Percentiles rank a stretch among this genome's conserved stretches.
Evolutionary conservation across 2,888 invertebrate species (phyloP).

Genomic region (Cephus runcator): DNA sequence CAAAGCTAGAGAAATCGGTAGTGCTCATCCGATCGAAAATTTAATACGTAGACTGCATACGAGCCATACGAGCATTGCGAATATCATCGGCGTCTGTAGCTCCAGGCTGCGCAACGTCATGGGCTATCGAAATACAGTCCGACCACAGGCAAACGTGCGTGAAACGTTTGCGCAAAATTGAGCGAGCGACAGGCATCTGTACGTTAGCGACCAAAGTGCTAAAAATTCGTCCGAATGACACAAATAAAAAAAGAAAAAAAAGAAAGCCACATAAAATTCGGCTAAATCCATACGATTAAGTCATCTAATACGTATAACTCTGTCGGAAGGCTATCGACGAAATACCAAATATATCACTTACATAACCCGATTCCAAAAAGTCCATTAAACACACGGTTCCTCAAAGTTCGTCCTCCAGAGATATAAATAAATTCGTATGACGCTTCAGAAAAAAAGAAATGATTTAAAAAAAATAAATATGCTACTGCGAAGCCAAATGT

Average conservation of each 20-base stretch:
- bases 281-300: background rate
- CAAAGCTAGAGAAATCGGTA: background rate
- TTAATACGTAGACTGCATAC: background rate
- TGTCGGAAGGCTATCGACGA: background rate
- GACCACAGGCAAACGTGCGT: background rate
- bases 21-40: background rate
- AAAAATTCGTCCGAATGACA: background rate
- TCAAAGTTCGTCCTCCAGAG: background rate
- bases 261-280: background rate
- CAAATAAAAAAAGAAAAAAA: background rate
- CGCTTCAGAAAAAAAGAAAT: background rate
- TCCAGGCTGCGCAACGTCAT: background rate
- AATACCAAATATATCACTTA: background rate
- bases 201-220: background rate
- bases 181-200: background rate
- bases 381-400: background rate
- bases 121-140: background rate
- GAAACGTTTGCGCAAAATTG: background rate
- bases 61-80: background rate
- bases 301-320: background rate
- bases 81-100: background rate
- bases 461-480: background rate
- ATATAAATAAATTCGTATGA: background rate
- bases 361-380: background rate
- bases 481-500: background rate